These are phyloP conservation scores for Platycheirus albimanus DNA, from an alignment of 2,888 invertebrate species.

Conservation along the genomic window DNA sequence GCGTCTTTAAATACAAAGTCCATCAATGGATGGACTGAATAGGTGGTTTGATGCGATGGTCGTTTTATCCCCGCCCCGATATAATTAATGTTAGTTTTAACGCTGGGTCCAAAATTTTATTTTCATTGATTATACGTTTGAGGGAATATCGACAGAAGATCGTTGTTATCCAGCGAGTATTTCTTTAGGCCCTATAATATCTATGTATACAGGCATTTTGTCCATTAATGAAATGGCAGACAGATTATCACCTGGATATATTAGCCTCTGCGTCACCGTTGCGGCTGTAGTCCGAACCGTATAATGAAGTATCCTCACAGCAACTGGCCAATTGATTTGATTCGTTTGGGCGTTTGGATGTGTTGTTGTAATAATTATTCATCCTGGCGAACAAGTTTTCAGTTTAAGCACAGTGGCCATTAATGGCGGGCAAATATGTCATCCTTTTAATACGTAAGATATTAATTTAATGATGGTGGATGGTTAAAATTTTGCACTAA, in stretches of 20 bases:
- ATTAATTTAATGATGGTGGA: slow-evolving; percentile 9
- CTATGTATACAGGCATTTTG: slow-evolving; percentile 71
- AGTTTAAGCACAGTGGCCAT: slow-evolving; percentile 1
- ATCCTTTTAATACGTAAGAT: neutral
- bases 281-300: no score
- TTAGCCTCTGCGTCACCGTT: slow-evolving; percentile 9
- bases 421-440: slow-evolving; percentile 18
- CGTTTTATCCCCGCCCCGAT: slow-evolving; percentile 72
- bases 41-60: slow-evolving; percentile 31
- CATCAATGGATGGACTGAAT: slow-evolving; percentile 45
- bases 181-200: slow-evolving; percentile 39
- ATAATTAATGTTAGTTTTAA: slow-evolving; percentile 83
- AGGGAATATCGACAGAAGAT: slow-evolving; percentile 43
- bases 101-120: slow-evolving; percentile 82
- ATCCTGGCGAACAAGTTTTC: slow-evolving; percentile 9
- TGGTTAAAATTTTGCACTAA: neutral
- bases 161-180: slow-evolving; percentile 53
- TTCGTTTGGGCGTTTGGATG: slow-evolving; percentile 42
- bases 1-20: slow-evolving; percentile 64
- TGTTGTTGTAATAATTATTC: slow-evolving; percentile 13
- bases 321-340: slow-evolving; percentile 62
- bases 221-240: slow-evolving; percentile 82
- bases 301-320: neutral
- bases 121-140: slow-evolving; percentile 81
- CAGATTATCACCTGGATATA: slow-evolving; percentile 82